Conservation (phyloP, 2,888 invertebrate genomes). For the Agrochola lychnidis region DNA sequence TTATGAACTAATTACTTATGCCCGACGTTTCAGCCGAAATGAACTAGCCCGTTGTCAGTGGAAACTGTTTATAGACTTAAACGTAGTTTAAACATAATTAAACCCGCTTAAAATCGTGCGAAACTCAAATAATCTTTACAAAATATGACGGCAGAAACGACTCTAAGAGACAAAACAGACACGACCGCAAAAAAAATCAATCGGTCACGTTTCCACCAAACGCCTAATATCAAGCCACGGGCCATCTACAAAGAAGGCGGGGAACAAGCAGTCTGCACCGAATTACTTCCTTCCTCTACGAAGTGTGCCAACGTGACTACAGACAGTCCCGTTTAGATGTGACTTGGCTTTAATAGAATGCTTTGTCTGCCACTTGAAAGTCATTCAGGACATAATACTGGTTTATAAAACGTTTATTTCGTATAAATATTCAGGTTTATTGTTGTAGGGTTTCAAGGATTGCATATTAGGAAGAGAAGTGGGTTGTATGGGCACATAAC, state of each 20-base stretch:
- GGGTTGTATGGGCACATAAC: background rate
- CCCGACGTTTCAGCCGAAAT: background rate
- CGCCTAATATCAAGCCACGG: slow-evolving; percentile 51
- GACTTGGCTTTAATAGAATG: slow-evolving; percentile 47
- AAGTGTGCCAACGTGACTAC: slow-evolving; percentile 67
- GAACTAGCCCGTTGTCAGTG: too few relatives aligned
- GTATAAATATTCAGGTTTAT: slow-evolving; percentile 38
- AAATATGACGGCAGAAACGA: background rate
- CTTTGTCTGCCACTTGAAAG: slow-evolving; percentile 45
- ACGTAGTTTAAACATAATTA: too few relatives aligned
- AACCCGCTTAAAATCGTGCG: too few relatives aligned
- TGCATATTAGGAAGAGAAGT: too few relatives aligned
- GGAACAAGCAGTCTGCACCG: slow-evolving; percentile 59
- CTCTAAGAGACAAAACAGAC: slow-evolving; percentile 7
- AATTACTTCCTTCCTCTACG: slow-evolving; percentile 71
- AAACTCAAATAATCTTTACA: background rate
- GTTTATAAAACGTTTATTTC: slow-evolving; percentile 45
- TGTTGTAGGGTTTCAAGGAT: slow-evolving; percentile 16
- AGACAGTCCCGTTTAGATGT: slow-evolving; percentile 42
- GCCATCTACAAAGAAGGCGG: slow-evolving; percentile 60
- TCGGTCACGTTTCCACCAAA: slow-evolving; percentile 44
- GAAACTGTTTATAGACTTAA: background rate
- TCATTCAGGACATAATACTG: slow-evolving; percentile 28
- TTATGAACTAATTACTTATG: too few relatives aligned
- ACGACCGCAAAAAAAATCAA: slow-evolving; percentile 14